A percentile compares a stretch with the other conserved stretches of the same genome.
Conservation (phyloP, 2,113 vertebrate genomes). For the Python bivittatus region DNA sequence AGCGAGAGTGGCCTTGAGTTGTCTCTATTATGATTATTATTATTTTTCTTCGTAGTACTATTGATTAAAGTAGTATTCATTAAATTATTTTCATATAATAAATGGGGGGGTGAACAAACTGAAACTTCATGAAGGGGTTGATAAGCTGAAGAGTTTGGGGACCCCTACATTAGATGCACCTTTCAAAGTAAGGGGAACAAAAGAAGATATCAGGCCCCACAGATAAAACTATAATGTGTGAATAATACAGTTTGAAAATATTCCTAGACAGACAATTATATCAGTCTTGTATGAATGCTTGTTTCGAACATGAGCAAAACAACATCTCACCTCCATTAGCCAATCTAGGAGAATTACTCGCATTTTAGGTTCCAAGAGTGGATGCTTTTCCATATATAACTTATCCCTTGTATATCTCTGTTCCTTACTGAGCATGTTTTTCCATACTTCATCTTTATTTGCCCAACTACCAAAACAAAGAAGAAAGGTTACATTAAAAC, state of each 20-base stretch:
- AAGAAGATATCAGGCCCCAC: not conserved
- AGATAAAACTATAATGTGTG: not conserved
- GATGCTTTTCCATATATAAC: constrained; percentile 87
- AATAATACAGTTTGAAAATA: not conserved
- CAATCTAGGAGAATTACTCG: constrained; percentile 93
- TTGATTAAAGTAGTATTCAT: too few species aligned
- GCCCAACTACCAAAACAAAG: constrained; percentile 83
- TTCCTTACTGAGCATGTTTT: constrained; percentile 91
- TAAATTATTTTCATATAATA: not conserved
- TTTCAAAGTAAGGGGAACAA: not conserved
- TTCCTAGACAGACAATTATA: not conserved
- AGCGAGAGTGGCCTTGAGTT: not conserved
- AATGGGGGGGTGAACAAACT: not conserved
- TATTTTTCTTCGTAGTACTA: not conserved
- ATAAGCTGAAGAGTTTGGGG: not conserved
- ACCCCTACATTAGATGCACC: not conserved
- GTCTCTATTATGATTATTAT: not conserved
- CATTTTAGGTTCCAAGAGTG: constrained; percentile 93
- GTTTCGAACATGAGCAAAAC: constrained; percentile 13
- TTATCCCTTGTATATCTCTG: constrained; percentile 81
- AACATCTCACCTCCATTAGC: constrained; percentile 91
- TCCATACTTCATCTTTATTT: constrained; percentile 92
- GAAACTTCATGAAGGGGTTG: not conserved
- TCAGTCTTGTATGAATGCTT: not conserved
- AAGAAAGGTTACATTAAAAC: not conserved